These are phyloP conservation scores for Cryptocephalus primarius DNA, from an alignment of 2,888 invertebrate species.

Conservation along the genomic window DNA sequence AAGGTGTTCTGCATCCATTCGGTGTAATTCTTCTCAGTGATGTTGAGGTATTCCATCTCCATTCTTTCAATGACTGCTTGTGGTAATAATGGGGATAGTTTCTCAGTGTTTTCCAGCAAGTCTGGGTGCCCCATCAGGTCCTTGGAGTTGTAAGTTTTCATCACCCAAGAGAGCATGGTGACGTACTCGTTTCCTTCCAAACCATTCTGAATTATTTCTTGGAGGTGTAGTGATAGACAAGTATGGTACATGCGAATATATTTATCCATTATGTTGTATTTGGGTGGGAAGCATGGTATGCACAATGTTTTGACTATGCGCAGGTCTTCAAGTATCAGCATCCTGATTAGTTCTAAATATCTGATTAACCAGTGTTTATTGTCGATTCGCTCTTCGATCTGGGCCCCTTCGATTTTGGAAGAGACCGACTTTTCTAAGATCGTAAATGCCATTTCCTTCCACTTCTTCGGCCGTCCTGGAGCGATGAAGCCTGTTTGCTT, in stretches of 20 bases:
- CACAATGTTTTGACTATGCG: conserved; percentile 82
- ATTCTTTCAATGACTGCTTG: conserved; percentile 63
- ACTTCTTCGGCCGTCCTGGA: conserved; percentile 86
- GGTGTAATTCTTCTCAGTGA: conserved; percentile 80
- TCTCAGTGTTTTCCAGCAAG: conserved; percentile 39
- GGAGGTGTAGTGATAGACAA: conserved; percentile 69
- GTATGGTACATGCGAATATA: conserved; percentile 92
- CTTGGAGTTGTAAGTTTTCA: conserved; percentile 79
- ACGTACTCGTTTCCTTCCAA: conserved; percentile 96
- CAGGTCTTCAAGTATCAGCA: conserved; percentile 81
- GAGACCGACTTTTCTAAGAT: conserved; percentile 70
- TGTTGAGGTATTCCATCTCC: conserved; percentile 73
- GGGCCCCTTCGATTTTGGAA: conserved; percentile 86
- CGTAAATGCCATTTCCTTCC: conserved; percentile 78
- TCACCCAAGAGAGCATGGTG: conserved; percentile 83
- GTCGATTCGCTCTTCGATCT: conserved; percentile 79
- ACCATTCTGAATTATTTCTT: conserved; percentile 78
- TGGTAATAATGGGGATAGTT: conserved; percentile 67
- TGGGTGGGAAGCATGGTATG: conserved; percentile 90
- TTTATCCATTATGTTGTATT: conserved; percentile 83
- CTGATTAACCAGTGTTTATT: conserved; percentile 94
- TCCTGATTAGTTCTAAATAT: conserved; percentile 78
- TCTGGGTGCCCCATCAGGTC: conserved; percentile 86
- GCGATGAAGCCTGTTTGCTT: conserved; percentile 82
- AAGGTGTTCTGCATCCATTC: conserved; percentile 96